Evolutionary conservation across 1,140 invertebrate genomes (phyloP).

Genomic region (Tribolium castaneum): DNA sequence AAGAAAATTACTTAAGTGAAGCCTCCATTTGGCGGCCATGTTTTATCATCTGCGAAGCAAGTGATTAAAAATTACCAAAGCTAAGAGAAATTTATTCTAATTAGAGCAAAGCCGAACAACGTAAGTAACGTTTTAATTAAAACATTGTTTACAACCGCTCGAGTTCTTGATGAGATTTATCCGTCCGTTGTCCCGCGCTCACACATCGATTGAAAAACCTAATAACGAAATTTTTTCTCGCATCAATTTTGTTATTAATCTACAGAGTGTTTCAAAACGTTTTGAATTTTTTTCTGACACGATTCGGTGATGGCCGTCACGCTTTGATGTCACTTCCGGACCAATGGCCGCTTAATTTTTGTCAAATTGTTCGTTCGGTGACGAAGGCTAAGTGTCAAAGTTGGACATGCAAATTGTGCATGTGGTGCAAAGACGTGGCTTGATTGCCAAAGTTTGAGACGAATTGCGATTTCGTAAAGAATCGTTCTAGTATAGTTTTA

Average conservation of each 20-base stretch:
- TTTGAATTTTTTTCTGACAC: background rate
- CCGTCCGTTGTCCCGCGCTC: background rate
- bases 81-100: background rate
- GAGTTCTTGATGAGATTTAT: background rate
- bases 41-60: background rate
- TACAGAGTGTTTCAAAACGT: too few species aligned
- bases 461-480: too few species aligned
- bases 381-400: background rate
- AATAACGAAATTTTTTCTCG: background rate
- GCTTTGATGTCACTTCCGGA: background rate
- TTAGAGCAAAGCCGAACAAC: background rate
- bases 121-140: slow-evolving; percentile 29
- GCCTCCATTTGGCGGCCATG: background rate
- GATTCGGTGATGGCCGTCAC: background rate
- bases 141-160: slow-evolving; percentile 19
- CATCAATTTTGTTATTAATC: too few species aligned
- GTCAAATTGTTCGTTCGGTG: background rate
- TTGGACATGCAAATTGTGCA: background rate
- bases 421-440: background rate
- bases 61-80: background rate
- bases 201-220: background rate
- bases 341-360: background rate
- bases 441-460: background rate
- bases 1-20: background rate
- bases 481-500: too few species aligned